Evolutionary conservation across 2,888 invertebrate genomes (phyloP).

Genomic region (Diogma glabrata): DNA sequence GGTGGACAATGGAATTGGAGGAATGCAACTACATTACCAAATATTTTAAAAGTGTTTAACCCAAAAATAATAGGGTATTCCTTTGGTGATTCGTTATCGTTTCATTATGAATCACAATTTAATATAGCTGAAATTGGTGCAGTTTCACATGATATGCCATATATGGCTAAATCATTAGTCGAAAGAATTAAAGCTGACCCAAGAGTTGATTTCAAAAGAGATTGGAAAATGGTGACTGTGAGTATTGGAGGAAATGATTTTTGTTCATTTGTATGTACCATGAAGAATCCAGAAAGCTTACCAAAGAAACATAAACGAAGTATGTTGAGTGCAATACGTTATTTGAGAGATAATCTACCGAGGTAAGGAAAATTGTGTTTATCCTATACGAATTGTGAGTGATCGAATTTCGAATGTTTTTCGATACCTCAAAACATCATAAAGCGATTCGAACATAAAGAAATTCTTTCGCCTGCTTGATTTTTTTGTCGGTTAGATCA

Average conservation of each 20-base stretch:
- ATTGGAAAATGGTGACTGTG: constrained; percentile 57
- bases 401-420: too few species aligned
- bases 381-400: constrained; percentile 20
- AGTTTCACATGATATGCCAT: constrained; percentile 39
- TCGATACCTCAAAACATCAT: too few species aligned
- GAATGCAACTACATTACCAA: constrained; percentile 38
- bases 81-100: constrained; percentile 32
- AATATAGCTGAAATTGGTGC: constrained; percentile 44
- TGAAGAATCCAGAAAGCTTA: constrained; percentile 28
- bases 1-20: constrained; percentile 39
- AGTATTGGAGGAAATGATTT: constrained; percentile 44
- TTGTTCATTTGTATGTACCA: constrained; percentile 39
- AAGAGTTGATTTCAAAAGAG: constrained; percentile 36
- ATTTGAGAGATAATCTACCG: constrained; percentile 41
- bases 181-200: constrained; percentile 38
- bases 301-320: constrained; percentile 35
- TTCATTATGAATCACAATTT: constrained; percentile 36
- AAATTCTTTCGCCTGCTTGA: too few species aligned
- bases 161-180: constrained; percentile 40
- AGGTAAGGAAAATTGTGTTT: constrained; percentile 38
- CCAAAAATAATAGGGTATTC: constrained; percentile 43
- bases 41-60: constrained; percentile 45
- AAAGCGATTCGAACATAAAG: too few species aligned
- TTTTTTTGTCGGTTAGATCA: too few species aligned
- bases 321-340: constrained; percentile 35